Base-by-base conservation (phyloP, 2,888 invertebrate species). In the Rhorus exstirpatorius region DNA sequence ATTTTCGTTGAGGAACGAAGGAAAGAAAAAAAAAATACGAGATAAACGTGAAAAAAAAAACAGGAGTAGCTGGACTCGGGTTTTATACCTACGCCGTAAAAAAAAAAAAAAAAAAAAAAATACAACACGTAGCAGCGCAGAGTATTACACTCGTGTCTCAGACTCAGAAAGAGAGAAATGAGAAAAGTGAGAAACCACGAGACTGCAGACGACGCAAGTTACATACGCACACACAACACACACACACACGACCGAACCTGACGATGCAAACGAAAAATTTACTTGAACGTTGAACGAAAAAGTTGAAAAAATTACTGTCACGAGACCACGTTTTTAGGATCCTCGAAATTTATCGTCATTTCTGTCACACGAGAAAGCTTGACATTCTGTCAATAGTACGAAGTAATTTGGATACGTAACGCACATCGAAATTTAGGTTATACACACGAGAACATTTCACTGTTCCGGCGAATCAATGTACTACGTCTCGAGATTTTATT, bases 161-260 rank as follows among this genome's bases (percentile, higher is more conserved):
- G 24, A 51, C 3, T 21, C n/a, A 35, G 35, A 49, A 26, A 49
- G 35, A 72, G 60, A 17, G 49, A 72, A 51, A 21, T 1, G 31
- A 12, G 19, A 17, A 38, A 19, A 38, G 14, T 17, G 24, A 24
- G 17, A 67, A 31, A 26, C 65, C 14, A 44, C 38, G 68, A n/a
- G 21, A n/a, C 60, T 49, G 72, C 72, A 74, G 74, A 41, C 51
- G 63, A 51, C 51, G 51, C 60, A 24, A 21, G 44, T 55, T 31
- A 49, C 8, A 49, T n/a, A 19, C 35, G 12, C 65, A 17, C 49
- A 8, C n/a, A 35, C 17, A 31, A 24, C 53, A 12, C 35, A 17
- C 35, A 38, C 51, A 31, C 6, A 31, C 31, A 31, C 31, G 6
- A n/a, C n/a, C n/a, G n/a, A n/a, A n/a, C n/a, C n/a, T n/a, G n/a